Base-by-base conservation (phyloP, 2,797 vertebrate genomes). In the Borostomias antarcticus region DNA sequence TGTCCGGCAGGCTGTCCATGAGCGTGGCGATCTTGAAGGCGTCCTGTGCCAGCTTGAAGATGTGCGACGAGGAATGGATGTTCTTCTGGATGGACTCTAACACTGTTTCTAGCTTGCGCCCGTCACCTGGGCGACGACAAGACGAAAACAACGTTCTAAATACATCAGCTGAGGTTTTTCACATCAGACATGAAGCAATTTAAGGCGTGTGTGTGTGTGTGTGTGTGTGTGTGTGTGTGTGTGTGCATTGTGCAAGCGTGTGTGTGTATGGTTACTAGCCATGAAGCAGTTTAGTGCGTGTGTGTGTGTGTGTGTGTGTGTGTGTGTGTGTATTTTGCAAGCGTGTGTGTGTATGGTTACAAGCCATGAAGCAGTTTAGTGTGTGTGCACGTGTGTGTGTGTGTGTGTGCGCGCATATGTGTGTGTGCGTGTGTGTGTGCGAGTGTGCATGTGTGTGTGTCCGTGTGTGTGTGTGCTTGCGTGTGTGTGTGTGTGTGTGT, bases 1-100 rank as follows among this genome's bases (percentile, higher is more conserved):
- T 95, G 78, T 97, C 96, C 2, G 95, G 96, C 83, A 97, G 91
- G 85, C 91, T 96, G 91, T 97, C 96, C 93, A 96, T 95, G 62
- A 96, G 93, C 2, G 96, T 96, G 84, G 95, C 95, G 81, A 97
- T 97, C 89, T 97, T 97, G 91, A 97, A 97, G 85, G 96, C 96
- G 82, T 97, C 96, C 77, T 97, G 96, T 82, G 95, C 96, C 85
- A 97, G 94, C 85, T 97, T 97, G 91, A 97, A 97, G 86, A 96
- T 96, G 85, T 96, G 95, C 19, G 95, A 96, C 71, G 95, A 95
- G 51, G 95, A 95, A 90, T 96, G 94, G 79, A 96, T 95, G 85
- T 96, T 96, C 83, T 96, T 96, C 91, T 97, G 95, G 77, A 96
- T 96, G 80, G 95, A 96, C 91, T 97, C 95, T 91, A 97, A 93